These are phyloP conservation scores for Ceratosolen fusciceps DNA, from an alignment of 1,140 invertebrate genomes.

Conservation along the genomic window DNA sequence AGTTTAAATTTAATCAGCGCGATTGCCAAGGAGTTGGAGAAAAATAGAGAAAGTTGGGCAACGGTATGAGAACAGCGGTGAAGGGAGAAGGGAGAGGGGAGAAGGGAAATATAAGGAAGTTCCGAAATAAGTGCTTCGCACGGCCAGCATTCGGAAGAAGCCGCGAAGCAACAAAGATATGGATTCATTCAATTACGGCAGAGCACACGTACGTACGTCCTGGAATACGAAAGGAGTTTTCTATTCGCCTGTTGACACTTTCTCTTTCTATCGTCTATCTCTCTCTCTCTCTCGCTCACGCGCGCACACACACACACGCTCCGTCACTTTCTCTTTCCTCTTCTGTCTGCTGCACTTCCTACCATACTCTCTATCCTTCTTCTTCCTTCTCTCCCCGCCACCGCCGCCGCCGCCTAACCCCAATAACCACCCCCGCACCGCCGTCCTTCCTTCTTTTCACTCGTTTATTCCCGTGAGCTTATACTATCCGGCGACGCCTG, in stretches of 20 bases:
- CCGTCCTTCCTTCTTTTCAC: not conserved
- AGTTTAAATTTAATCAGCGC: conserved; percentile 12
- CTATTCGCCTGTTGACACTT: conserved; percentile 33
- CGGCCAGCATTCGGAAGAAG: conserved; percentile 52
- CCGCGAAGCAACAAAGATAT: conserved; percentile 47
- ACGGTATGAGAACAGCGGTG: not conserved
- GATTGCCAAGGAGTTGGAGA: conserved; percentile 21
- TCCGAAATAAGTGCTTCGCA: conserved; percentile 50
- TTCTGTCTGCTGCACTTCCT: no score
- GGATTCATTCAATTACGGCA: conserved; percentile 53
- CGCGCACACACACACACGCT: no score
- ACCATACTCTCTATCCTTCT: no score
- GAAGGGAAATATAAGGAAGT: conserved; percentile 40
- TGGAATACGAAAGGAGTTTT: conserved; percentile 46
- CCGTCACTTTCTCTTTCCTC: no score
- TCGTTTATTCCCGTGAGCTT: not conserved
- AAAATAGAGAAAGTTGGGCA: not conserved
- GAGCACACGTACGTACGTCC: conserved; percentile 35
- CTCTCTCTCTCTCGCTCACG: not conserved
- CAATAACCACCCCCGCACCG: not conserved
- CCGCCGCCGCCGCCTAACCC: no score
- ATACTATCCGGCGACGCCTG: conserved; percentile 14
- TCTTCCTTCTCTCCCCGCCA: no score
- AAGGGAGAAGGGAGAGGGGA: not conserved
- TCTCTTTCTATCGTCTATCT: not conserved